Base-by-base conservation (phyloP, 2,113 vertebrate species). In the Datnioides undecimradiatus region DNA sequence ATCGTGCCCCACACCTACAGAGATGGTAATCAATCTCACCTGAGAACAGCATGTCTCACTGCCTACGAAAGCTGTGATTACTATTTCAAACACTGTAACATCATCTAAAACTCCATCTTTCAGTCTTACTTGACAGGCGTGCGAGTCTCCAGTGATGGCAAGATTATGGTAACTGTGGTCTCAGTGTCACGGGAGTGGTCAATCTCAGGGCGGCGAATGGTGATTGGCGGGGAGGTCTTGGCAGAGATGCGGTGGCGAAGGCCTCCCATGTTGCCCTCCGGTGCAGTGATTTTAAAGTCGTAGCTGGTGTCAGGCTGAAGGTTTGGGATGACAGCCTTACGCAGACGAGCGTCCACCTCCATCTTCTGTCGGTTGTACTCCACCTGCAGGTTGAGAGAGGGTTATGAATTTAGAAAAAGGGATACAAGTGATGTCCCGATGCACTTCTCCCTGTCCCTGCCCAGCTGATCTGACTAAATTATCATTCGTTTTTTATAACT, bases 171-270 rank as follows among this genome's bases (percentile, higher is more conserved):
- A 85, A 99, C 93, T 2, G 95, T 96, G 88, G 96, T 96, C 8
- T 99, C 97, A 0, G 95, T 91, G 36, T 97, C 96, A 0, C 97
- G 96, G 63, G 95, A 95, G 84, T 96, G 94, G 80, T 97, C 96
- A 17, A 99, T 93, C 68, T 96, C 96, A 0, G 98, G 98, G 55
- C 97, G 97, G 80, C 91, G 92, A 23, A 95, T 93, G 45, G 95
- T 84, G 87, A 99, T 94, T 65, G 95, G 95, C 3, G 97, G 97
- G 46, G 98, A 97, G 0, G 98, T 99, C 93, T 96, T 96, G 82
- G 97, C 98, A 0, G 96, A 95, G 0, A 99, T 97, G 0, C 96
- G 97, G 91, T 98, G 97, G 90, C 98, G 97, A 67, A 99, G 95
- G 31, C 97, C 97, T 0, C 98, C 97, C 94, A 98, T 95, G 95